A percentile compares a stretch with the other conserved stretches of the same genome.
Evolutionary conservation across 2,888 invertebrate species (phyloP).

Genomic region (Stenolophus ochropezus): DNA sequence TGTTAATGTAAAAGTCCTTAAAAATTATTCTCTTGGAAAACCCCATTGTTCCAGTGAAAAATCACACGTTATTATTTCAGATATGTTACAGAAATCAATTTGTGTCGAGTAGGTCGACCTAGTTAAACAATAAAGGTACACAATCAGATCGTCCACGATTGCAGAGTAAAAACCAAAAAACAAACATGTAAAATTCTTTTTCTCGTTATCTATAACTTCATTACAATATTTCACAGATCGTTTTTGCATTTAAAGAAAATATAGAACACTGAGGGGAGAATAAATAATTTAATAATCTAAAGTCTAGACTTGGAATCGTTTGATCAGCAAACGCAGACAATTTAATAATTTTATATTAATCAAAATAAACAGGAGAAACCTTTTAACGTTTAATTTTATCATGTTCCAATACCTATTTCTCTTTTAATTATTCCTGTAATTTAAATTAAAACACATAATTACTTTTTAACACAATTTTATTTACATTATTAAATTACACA

Average conservation of each 20-base stretch:
- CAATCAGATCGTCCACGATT: conserved; percentile 36
- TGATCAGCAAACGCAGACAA: neutral
- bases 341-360: neutral
- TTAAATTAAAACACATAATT: neutral
- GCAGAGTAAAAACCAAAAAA: conserved; percentile 10
- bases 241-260: neutral
- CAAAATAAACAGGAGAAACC: neutral
- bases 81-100: conserved; percentile 43
- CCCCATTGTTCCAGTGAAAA: too few relatives aligned
- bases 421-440: neutral
- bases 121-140: conserved; percentile 27
- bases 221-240: conserved; percentile 22
- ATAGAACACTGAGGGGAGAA: neutral
- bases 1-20: too few relatives aligned
- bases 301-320: neutral
- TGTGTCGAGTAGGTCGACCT: conserved; percentile 30
- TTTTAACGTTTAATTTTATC: neutral
- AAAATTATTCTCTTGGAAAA: too few relatives aligned
- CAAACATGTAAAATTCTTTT: conserved; percentile 5
- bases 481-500: neutral
- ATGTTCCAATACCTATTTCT: neutral
- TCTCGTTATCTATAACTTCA: conserved; percentile 15
- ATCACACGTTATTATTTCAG: conserved; percentile 19
- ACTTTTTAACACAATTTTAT: neutral
- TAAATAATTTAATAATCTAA: too few relatives aligned